A percentile compares a stretch with the other conserved stretches of the same genome.
These are phyloP conservation scores for Poecilia latipinna DNA, from an alignment of 2,113 vertebrate species.

Conservation along the genomic window DNA sequence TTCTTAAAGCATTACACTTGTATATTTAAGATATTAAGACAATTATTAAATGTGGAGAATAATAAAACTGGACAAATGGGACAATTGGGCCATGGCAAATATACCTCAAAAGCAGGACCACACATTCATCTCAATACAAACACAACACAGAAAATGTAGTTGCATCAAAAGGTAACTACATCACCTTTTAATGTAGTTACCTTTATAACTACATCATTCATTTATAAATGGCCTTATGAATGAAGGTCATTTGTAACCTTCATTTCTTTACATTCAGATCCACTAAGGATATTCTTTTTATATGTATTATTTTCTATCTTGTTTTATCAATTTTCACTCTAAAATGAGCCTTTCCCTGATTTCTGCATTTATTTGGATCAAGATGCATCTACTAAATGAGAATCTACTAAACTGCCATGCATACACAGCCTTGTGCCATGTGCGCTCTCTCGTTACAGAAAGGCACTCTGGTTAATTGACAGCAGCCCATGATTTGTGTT, in stretches of 20 bases:
- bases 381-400: constrained; percentile 50
- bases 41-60: too few species aligned
- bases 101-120: not conserved
- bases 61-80: too few species aligned
- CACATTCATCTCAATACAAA: not conserved
- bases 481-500: constrained; percentile 67
- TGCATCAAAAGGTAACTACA: not conserved
- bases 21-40: not conserved
- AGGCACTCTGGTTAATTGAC: constrained; percentile 73
- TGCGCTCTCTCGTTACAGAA: constrained; percentile 42
- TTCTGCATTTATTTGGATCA: constrained; percentile 31
- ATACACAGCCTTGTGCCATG: constrained; percentile 5
- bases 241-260: too few species aligned
- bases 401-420: constrained; percentile 43
- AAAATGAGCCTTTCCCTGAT: constrained; percentile 26
- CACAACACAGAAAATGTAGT: too few species aligned
- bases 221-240: too few species aligned
- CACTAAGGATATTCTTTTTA: not conserved
- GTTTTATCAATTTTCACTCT: constrained; percentile 20
- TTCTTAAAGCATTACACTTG: not conserved
- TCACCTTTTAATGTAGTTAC: too few species aligned
- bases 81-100: too few species aligned
- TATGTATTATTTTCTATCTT: not conserved
- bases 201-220: too few species aligned
- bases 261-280: not conserved